A percentile compares a stretch with the other conserved stretches of the same genome.
phyloP scores from a whole-genome alignment of 2,797 vertebrate genomes.

The Chiroxiphia lanceolata region DNA sequence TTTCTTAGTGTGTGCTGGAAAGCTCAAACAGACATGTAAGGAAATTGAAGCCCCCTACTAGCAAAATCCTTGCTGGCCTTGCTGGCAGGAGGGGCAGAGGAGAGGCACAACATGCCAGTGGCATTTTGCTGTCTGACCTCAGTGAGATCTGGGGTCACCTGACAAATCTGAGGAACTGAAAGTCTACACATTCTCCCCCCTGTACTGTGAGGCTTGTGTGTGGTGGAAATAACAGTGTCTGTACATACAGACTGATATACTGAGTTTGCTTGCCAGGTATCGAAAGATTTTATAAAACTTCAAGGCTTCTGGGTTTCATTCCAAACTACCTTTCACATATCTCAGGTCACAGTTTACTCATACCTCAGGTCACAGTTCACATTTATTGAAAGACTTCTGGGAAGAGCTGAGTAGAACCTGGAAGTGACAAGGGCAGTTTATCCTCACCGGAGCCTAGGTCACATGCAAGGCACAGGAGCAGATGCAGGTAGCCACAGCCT shows the following conservation, averaged over 20 bases:
- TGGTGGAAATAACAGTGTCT: background rate
- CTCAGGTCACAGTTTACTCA: background rate
- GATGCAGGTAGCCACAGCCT: accelerated
- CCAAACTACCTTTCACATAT: background rate
- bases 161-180: background rate
- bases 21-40: background rate
- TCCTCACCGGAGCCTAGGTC: background rate
- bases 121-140: background rate
- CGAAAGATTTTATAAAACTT: background rate
- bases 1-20: background rate
- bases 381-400: background rate
- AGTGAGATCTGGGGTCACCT: background rate
- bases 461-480: background rate
- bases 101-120: background rate
- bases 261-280: background rate
- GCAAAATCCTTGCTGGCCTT: background rate
- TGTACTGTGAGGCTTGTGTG: accelerated
- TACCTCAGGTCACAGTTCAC: background rate
- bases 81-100: background rate
- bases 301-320: background rate
- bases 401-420: background rate
- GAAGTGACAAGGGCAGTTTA: background rate
- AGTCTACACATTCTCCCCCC: background rate
- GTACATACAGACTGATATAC: background rate
- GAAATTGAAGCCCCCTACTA: accelerated